A percentile compares a stretch with the other conserved stretches of the same genome.
Conservation (phyloP, 2,888 invertebrate species). For the Hipparchia semele region DNA sequence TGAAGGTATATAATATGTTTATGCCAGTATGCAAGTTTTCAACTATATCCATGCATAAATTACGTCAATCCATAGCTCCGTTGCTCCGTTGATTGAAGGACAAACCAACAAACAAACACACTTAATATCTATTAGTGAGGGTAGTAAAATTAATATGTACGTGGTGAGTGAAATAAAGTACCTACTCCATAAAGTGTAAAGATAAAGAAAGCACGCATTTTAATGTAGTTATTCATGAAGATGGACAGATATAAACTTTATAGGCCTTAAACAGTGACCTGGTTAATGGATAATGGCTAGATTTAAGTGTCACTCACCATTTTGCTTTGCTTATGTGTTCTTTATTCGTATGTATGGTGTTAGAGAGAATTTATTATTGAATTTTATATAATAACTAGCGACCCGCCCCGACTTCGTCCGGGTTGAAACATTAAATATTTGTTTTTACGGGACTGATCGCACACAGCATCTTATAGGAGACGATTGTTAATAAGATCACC, state of each 20-base stretch:
- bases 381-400: not conserved
- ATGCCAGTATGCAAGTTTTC: too few species aligned
- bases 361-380: not conserved
- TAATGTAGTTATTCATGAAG: constrained; percentile 26
- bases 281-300: constrained; percentile 17
- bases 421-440: too few species aligned
- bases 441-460: too few species aligned
- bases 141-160: constrained; percentile 1
- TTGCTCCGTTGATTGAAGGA: too few species aligned
- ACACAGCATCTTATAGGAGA: too few species aligned
- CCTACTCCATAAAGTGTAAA: constrained; percentile 7
- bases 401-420: too few species aligned
- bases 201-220: constrained; percentile 23
- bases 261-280: constrained; percentile 22
- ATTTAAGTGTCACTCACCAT: constrained; percentile 18
- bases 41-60: too few species aligned
- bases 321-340: not conserved
- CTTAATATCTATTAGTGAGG: too few species aligned
- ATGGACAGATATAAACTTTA: constrained; percentile 26
- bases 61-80: too few species aligned
- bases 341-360: not conserved
- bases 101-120: too few species aligned
- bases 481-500: too few species aligned
- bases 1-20: too few species aligned
- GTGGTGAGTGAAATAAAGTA: constrained; percentile 11